A percentile compares a stretch with the other conserved stretches of the same genome.
Conservation (phyloP, 2,888 invertebrate species). For the Agrotis clavis region DNA sequence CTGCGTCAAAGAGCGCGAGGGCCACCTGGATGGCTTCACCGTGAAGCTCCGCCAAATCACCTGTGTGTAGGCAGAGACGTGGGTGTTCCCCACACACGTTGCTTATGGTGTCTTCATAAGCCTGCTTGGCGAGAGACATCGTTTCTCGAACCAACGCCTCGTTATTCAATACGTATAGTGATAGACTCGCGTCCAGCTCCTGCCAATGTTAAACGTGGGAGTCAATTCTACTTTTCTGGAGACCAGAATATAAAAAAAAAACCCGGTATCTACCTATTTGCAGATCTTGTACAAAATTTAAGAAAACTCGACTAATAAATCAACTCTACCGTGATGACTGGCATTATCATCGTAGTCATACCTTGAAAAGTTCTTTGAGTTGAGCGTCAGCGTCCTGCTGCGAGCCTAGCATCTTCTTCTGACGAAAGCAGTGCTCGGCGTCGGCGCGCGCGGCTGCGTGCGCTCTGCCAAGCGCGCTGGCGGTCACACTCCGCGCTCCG, state of each 20-base stretch:
- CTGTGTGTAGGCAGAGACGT: conserved; percentile 61
- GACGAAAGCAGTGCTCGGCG: conserved; percentile 51
- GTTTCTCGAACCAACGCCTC: conserved; percentile 63
- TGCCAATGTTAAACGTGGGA: conserved; percentile 37
- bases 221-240: background rate
- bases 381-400: conserved; percentile 36
- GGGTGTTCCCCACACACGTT: conserved; percentile 46
- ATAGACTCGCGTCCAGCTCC: conserved; percentile 67
- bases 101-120: conserved; percentile 57
- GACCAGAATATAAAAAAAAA: background rate
- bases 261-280: no score
- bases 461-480: background rate
- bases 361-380: conserved; percentile 46
- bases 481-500: background rate
- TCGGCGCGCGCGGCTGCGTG: conserved; percentile 30
- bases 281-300: no score
- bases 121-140: conserved; percentile 46
- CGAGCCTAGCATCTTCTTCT: conserved; percentile 61
- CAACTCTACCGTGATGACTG: background rate
- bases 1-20: conserved; percentile 37
- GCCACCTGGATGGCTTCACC: conserved; percentile 5
- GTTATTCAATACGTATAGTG: conserved; percentile 64
- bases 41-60: conserved; percentile 44
- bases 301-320: no score
- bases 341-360: conserved; percentile 7